Evolutionary conservation across 2,797 vertebrate genomes (phyloP).

Genomic region (Pseudochirops corinnae): DNA sequence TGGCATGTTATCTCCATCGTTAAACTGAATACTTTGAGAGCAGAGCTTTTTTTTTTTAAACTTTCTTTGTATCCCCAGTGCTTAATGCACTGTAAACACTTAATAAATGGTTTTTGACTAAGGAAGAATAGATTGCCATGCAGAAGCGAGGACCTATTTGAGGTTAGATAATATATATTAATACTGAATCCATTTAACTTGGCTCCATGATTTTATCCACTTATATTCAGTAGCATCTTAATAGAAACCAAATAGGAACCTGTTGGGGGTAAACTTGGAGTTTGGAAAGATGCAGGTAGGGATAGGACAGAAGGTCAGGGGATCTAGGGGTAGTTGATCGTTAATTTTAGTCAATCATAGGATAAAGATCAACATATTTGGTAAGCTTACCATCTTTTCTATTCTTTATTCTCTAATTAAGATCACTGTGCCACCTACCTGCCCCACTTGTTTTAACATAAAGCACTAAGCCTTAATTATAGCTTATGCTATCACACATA

Average conservation of each 20-base stretch:
- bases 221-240: not conserved
- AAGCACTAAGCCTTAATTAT: not conserved
- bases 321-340: not conserved
- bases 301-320: not conserved
- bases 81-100: not conserved
- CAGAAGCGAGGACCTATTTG: not conserved
- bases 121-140: not conserved
- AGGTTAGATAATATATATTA: not conserved
- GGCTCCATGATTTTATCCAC: not conserved
- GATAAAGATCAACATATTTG: not conserved
- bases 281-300: not conserved
- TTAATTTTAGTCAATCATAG: not conserved
- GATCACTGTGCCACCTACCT: no score
- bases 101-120: not conserved
- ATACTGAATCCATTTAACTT: not conserved
- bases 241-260: not conserved
- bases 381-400: not conserved
- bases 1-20: not conserved
- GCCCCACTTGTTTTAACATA: not conserved
- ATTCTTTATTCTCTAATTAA: not conserved
- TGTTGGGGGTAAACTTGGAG: not conserved
- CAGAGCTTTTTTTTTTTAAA: not conserved
- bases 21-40: not conserved
- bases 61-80: not conserved
- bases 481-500: not conserved